Evolutionary conservation across 2,113 vertebrate species (phyloP).

Genomic region (Neolamprologus kungweensis): DNA sequence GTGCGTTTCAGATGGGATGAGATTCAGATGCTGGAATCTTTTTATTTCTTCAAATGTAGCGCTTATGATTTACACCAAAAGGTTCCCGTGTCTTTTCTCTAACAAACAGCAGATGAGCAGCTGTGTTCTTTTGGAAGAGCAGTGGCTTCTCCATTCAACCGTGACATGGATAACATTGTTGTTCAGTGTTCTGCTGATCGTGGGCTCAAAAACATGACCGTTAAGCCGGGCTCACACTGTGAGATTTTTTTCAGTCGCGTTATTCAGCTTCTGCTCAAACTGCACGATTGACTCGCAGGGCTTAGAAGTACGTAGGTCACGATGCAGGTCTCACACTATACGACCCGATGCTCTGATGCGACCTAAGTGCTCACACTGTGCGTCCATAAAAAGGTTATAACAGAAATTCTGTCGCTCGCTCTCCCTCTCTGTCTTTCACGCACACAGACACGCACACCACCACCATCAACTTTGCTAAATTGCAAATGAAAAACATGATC

Average conservation of each 20-base stretch:
- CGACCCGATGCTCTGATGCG: no score
- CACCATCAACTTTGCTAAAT: no score
- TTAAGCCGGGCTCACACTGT: fast-evolving
- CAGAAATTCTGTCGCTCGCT: no score
- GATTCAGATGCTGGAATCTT: background rate
- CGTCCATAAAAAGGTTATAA: no score
- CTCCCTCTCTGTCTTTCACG: no score
- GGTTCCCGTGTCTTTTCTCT: background rate
- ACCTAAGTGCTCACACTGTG: no score
- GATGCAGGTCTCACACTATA: no score
- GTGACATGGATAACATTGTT: background rate
- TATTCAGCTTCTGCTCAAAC: no score
- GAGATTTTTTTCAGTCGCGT: fast-evolving
- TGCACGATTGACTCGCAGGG: no score
- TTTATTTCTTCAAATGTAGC: background rate
- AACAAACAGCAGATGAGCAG: background rate
- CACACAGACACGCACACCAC: no score
- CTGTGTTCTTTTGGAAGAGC: background rate
- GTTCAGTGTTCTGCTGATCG: background rate
- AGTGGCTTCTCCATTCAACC: background rate
- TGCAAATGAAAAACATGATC: no score
- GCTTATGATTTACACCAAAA: background rate
- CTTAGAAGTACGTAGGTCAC: no score
- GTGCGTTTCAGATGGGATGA: background rate
- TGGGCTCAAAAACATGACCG: fast-evolving